Evolutionary conservation across 1,140 invertebrate genomes (phyloP), one percentile per base, ranked within the genome.

Genomic region (Drosophila insularis): DNA sequence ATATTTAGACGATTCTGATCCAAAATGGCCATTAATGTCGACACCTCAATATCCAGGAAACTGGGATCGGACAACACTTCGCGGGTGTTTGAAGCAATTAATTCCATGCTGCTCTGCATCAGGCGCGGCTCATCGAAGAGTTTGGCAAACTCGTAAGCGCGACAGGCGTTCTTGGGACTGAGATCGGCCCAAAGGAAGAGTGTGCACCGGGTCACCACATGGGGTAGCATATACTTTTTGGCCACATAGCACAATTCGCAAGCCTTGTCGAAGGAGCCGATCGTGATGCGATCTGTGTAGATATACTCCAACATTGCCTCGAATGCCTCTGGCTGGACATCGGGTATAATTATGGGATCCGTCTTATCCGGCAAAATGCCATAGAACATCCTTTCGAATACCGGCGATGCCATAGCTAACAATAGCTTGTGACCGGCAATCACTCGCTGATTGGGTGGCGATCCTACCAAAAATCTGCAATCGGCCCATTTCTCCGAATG

Each of bases 181-280:
- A 97, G 92, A 90, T 97, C 96, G 1, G 94, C 95, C 95, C 95
- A 96, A 31, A 97, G 92, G 90, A 95, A 97, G 65, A 95, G 94
- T 0, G 95, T 97, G 84, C 97, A 97, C 79, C 96, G 94, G 67
- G 96, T 95, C 0, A 97, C 95, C 4, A 97, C 92, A 91, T 95
- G 94, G 1, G 96, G 96, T 17, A 97, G 85, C 95, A 97, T 96
- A 80, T 97, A 97, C 80, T 97, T 97, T 80, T 97, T 97, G 11
- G 96, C 96, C 63, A 95, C 96, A 91, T 97, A 97, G 90, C 96
- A 97, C 11, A 97, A 92, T 75, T 97, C 96, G 92, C 96, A 97
- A 0, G 96, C 96, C 81, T 97, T 94, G 77, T 97, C 96, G 89
- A 97, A 97, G 6, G 95, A 96, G 59, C 94, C 94, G 8, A 97